phyloP scores from a whole-genome alignment of 2,797 vertebrate species.

The Tadarida brasiliensis region DNA sequence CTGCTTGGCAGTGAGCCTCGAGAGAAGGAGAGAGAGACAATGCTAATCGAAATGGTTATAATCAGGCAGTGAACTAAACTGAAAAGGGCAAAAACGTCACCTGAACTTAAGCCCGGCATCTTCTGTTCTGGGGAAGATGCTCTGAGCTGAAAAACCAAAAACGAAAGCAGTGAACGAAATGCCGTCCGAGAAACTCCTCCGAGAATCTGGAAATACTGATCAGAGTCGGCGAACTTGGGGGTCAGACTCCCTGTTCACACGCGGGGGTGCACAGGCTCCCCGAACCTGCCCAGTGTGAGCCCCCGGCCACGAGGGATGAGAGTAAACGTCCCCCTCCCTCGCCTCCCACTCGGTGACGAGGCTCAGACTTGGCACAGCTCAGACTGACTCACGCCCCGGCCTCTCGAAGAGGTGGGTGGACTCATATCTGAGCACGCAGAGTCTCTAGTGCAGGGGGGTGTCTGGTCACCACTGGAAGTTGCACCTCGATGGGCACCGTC shows the following conservation, averaged over 20 bases:
- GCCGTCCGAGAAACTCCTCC: no score
- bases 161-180: no score
- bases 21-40: fast-evolving
- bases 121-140: not conserved
- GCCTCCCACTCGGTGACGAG: no score
- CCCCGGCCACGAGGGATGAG: no score
- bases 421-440: not conserved
- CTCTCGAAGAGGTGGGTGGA: no score
- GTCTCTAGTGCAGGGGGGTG: not conserved
- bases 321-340: no score
- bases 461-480: not conserved
- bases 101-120: not conserved
- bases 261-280: no score
- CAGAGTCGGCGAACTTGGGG: no score
- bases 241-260: no score
- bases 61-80: not conserved
- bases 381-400: not conserved
- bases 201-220: fast-evolving
- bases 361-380: fast-evolving
- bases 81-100: no score
- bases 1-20: not conserved
- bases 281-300: no score
- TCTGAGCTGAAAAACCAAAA: not conserved
- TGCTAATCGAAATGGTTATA: no score
- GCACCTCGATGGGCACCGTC: fast-evolving